A percentile compares a stretch with the other conserved stretches of the same genome.
phyloP scores from a whole-genome alignment of 2,113 vertebrate genomes.

The Tachycineta bicolor region DNA sequence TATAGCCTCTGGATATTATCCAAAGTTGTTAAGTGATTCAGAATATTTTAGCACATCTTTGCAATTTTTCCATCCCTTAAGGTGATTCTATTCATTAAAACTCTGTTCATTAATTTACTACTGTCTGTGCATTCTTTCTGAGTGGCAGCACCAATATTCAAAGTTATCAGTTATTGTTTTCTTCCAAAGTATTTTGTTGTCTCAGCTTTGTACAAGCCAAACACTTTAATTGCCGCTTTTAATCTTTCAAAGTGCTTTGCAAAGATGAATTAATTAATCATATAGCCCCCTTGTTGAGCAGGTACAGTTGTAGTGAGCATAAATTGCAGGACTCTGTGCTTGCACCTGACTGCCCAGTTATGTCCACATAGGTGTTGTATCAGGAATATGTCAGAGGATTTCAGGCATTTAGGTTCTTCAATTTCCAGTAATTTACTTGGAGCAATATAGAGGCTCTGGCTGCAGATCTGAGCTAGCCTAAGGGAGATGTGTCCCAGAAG shows the following conservation, averaged over 20 bases:
- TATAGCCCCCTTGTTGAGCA: not conserved
- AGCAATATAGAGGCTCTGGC: not conserved
- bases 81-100: constrained; percentile 32
- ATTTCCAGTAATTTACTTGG: not conserved
- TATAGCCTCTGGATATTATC: not conserved
- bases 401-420: not conserved
- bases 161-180: constrained; percentile 50
- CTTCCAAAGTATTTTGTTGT: constrained; percentile 46
- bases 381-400: not conserved
- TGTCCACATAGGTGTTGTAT: not conserved
- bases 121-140: not conserved
- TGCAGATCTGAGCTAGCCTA: not conserved
- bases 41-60: constrained; percentile 13
- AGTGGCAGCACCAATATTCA: constrained; percentile 15
- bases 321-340: not conserved
- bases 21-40: not conserved
- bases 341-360: not conserved
- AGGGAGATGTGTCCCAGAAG: not conserved
- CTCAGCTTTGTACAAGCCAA: constrained; percentile 59
- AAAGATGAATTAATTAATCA: constrained; percentile 43
- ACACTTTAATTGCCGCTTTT: constrained; percentile 34
- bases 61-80: constrained; percentile 5
- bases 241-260: constrained; percentile 50
- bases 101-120: constrained; percentile 30
- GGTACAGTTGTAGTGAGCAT: not conserved